phyloP scores from a whole-genome alignment of 2,113 vertebrate genomes.

The Misgurnus anguillicaudatus region DNA sequence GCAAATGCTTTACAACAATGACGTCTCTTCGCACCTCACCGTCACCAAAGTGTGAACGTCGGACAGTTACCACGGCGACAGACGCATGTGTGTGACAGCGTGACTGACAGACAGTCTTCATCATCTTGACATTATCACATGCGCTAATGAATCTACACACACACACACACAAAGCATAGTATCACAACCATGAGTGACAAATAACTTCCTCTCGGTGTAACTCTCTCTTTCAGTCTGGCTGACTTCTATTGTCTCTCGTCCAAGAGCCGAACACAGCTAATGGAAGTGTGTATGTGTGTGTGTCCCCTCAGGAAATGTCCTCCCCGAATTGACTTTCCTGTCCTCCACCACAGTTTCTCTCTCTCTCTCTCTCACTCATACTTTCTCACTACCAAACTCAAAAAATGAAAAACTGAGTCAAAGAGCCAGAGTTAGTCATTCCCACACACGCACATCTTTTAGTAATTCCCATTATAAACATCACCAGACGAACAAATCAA shows the following conservation, averaged over 20 bases:
- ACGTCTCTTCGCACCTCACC: background rate
- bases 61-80: constrained; percentile 53
- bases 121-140: constrained; percentile 63
- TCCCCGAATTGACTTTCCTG: constrained; percentile 50
- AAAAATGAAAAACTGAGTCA: constrained; percentile 2
- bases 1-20: constrained; percentile 11
- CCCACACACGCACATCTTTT: constrained; percentile 7
- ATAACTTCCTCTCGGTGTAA: constrained; percentile 75
- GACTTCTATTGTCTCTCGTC: constrained; percentile 34
- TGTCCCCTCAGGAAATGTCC: constrained; percentile 51
- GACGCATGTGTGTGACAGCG: constrained; percentile 33
- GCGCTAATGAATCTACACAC: constrained; percentile 50
- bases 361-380: constrained; percentile 12
- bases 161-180: constrained; percentile 50
- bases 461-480: constrained; percentile 25
- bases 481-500: background rate
- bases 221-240: constrained; percentile 65
- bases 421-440: background rate
- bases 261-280: constrained; percentile 7
- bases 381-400: constrained; percentile 15
- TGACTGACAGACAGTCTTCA: constrained; percentile 47
- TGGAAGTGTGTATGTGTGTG: constrained; percentile 27
- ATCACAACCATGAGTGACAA: constrained; percentile 70
- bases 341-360: constrained; percentile 28
- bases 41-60: constrained; percentile 38